Evolutionary conservation across 2,113 vertebrate species (phyloP).

Genomic region (Mastomys natalensis): DNA sequence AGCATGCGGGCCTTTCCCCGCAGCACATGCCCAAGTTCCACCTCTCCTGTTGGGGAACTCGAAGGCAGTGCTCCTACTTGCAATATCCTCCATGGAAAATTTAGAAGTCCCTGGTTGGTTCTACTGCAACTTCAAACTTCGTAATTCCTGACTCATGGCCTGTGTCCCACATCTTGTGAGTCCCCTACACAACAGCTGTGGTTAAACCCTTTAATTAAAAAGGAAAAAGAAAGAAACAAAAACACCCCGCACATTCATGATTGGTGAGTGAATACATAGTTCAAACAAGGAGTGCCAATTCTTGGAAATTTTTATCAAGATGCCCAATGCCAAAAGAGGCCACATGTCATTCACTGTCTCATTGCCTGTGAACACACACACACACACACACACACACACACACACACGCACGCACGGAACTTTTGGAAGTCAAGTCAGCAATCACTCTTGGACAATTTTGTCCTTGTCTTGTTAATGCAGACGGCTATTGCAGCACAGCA

Average conservation of each 20-base stretch:
- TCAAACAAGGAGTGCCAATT: background rate
- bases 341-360: background rate
- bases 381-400: background rate
- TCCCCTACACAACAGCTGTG: background rate
- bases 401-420: background rate
- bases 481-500: background rate
- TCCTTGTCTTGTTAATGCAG: background rate
- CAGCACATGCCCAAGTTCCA: background rate
- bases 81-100: slow-evolving; percentile 27
- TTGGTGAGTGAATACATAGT: background rate
- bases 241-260: background rate
- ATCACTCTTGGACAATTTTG: background rate
- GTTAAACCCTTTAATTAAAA: slow-evolving; percentile 28
- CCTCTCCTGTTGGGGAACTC: slow-evolving; percentile 12
- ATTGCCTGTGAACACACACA: background rate
- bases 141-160: slow-evolving; percentile 37
- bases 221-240: background rate
- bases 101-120: slow-evolving; percentile 47
- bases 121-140: slow-evolving; percentile 8
- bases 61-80: background rate
- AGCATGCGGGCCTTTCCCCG: background rate
- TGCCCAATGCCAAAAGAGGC: background rate
- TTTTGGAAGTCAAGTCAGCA: background rate
- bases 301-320: background rate
- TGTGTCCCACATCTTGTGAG: slow-evolving; percentile 38